A percentile compares a stretch with the other conserved stretches of the same genome.
Conservation (phyloP, 2,113 vertebrate genomes). For the Poecile atricapillus region DNA sequence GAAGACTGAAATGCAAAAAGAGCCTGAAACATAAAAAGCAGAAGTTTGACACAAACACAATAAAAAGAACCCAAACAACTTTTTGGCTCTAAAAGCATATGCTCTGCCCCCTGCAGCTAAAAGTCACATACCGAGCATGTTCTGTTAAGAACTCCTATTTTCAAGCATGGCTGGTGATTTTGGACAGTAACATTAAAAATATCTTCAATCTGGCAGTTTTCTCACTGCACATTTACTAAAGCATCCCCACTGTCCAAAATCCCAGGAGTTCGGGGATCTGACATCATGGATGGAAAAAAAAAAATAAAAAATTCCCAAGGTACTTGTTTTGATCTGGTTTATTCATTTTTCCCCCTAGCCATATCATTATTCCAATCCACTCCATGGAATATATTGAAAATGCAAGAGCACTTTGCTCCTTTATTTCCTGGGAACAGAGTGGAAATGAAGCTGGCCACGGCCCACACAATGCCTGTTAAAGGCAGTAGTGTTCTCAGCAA, state of each 20-base stretch:
- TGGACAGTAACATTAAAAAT: slow-evolving; percentile 70
- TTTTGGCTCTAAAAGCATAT: slow-evolving; percentile 65
- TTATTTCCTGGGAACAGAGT: background rate
- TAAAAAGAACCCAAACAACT: background rate
- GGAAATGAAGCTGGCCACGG: background rate
- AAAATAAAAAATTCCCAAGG: background rate
- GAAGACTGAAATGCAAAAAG: background rate
- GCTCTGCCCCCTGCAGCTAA: slow-evolving; percentile 66
- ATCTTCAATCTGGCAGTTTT: slow-evolving; percentile 70
- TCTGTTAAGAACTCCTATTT: slow-evolving; percentile 69
- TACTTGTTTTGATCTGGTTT: background rate
- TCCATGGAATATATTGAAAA: background rate
- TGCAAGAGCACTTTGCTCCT: background rate
- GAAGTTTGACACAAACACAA: slow-evolving; percentile 46
- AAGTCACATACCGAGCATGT: slow-evolving; percentile 60
- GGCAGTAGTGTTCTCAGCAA: background rate
- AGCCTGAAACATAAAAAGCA: slow-evolving; percentile 30
- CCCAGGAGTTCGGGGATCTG: slow-evolving; percentile 31
- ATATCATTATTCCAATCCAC: background rate
- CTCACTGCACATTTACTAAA: slow-evolving; percentile 61
- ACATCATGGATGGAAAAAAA: slow-evolving; percentile 26
- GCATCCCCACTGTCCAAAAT: slow-evolving; percentile 47
- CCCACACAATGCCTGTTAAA: background rate
- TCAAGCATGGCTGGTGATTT: slow-evolving; percentile 68
- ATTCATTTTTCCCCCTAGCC: background rate